phyloP scores from a whole-genome alignment of 2,888 invertebrate species.

The Stenolophus ochropezus region DNA sequence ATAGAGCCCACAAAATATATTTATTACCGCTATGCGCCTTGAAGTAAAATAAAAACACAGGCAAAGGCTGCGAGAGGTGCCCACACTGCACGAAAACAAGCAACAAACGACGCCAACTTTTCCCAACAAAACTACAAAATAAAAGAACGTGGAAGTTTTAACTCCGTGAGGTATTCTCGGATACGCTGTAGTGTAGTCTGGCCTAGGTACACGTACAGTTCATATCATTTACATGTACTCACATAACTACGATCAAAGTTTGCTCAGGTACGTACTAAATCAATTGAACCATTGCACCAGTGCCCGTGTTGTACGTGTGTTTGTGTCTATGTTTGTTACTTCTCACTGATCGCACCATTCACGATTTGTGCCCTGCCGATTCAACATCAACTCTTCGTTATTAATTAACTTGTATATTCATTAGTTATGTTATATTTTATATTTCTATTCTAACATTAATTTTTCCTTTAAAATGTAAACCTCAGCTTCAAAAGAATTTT shows the following conservation, averaged over 20 bases:
- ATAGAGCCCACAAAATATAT: conserved; percentile 40
- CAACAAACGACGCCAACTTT: conserved; percentile 37
- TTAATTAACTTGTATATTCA: neutral
- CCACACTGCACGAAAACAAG: conserved; percentile 28
- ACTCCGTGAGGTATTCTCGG: conserved; percentile 29
- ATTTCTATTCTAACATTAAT: too few species aligned
- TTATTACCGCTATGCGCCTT: conserved; percentile 20
- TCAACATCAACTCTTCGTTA: neutral
- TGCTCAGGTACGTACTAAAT: conserved; percentile 50
- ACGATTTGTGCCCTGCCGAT: neutral
- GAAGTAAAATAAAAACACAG: conserved; percentile 16
- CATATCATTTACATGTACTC: conserved; percentile 54
- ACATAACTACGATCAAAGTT: conserved; percentile 58
- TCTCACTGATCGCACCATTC: neutral
- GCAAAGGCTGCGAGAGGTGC: neutral
- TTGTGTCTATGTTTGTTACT: conserved; percentile 34
- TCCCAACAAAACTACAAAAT: conserved; percentile 46
- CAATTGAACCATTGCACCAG: conserved; percentile 50
- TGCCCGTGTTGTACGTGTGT: conserved; percentile 40
- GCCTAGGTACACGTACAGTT: conserved; percentile 32
- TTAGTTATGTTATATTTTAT: too few species aligned
- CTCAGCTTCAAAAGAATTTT: too few species aligned
- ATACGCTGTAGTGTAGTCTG: neutral
- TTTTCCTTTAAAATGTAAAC: too few species aligned
- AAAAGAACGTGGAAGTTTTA: conserved; percentile 31